Evolutionary conservation across 2,888 invertebrate species (phyloP), one percentile per base, ranked within the genome.

Genomic region (Horisme vitalbata): DNA sequence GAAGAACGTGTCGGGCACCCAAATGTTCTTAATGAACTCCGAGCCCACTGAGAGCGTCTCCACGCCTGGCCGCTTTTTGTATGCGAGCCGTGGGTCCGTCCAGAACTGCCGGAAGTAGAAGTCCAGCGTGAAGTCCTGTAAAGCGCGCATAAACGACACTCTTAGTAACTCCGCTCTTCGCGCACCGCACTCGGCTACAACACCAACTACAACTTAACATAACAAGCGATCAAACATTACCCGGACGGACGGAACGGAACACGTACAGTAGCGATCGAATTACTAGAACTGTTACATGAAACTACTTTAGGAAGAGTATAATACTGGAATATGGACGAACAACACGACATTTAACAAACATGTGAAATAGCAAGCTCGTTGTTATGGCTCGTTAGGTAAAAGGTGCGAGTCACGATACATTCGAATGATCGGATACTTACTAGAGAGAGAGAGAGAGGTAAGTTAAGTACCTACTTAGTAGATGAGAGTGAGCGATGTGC

Each of bases 1-100:
- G 90, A 99, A 98, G 92, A 99, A 99, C 62, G 98, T 99, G 89
- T 99, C 99, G 65, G 98, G 98, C 71, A 98, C 98, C 99, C 99
- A 99, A 79, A 99, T 97, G 88, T 96, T 96, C 86, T 96, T 96
- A 83, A 97, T 95, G 89, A 96, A 96, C 85, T 97, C 96, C 54
- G 96, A 96, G 69, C 96, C 96, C 66, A 97, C 96, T 68, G 95
- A 95, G 62, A 97, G 91, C 68, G 95, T 95, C 84, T 96, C 95
- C 65, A 96, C 95, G 65, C 95, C 95, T 63, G 94, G 93, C 71
- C 95, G 91, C 84, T 95, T 94, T 83, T 94, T 93, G 91, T 97
- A 98, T 64, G 95, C 95, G 80, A 97, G 91, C 73, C 97, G 93
- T 58, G 96, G 96, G 86, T 97, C 97, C 83, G 95, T 96, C 97